phyloP scores from a whole-genome alignment of 2,888 invertebrate species.

The Julus scanicus region DNA sequence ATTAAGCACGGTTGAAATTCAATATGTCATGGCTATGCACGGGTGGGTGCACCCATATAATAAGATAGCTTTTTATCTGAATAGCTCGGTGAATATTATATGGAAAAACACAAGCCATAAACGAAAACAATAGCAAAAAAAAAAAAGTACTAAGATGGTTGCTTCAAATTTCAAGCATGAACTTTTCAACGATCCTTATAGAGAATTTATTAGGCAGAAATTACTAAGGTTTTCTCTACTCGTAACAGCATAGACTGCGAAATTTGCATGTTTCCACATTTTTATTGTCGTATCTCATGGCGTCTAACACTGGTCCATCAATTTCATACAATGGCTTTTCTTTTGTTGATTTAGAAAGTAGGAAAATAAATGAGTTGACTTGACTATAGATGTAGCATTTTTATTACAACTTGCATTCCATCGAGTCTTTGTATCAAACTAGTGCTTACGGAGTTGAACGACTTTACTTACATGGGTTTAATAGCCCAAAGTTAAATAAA shows the following conservation, averaged over 20 bases:
- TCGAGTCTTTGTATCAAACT: neutral
- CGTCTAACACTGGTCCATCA: neutral
- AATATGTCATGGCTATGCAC: slow-evolving; percentile 39
- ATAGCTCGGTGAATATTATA: neutral
- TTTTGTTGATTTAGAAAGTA: neutral
- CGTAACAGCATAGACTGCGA: neutral
- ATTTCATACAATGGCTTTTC: neutral
- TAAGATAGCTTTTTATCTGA: neutral
- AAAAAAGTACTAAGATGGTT: too few species aligned
- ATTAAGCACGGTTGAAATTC: slow-evolving; percentile 36
- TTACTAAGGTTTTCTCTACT: neutral
- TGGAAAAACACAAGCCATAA: neutral
- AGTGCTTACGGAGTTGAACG: neutral
- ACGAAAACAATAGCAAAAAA: slow-evolving; percentile 41
- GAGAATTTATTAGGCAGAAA: slow-evolving; percentile 39
- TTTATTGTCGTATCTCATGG: neutral
- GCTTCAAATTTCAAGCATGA: slow-evolving; percentile 32
- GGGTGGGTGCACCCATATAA: slow-evolving; percentile 7
- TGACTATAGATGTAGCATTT: neutral
- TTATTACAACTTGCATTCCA: neutral
- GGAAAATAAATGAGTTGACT: neutral
- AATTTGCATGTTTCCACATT: slow-evolving; percentile 4
- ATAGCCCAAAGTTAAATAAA: too few species aligned
- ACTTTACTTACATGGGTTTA: neutral
- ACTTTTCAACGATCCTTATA: slow-evolving; percentile 36